Conservation (phyloP, 1,140 invertebrate species). For the Drosophila albomicans region DNA sequence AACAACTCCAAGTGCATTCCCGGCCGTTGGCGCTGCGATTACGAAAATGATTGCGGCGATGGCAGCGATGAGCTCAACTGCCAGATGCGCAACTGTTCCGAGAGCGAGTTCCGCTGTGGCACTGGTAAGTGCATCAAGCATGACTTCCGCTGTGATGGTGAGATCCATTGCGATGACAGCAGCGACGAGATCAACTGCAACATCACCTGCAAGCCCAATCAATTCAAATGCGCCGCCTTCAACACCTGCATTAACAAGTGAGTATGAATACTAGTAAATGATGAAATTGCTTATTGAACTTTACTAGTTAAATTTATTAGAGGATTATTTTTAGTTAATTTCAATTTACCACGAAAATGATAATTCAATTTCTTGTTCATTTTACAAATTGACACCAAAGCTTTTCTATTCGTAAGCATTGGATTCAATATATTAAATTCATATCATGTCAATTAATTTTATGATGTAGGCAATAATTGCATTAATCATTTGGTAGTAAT, state of each 20-base stretch:
- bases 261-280: slow-evolving; percentile 2
- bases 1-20: slow-evolving; percentile 87
- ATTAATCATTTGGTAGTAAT: too few relatives aligned
- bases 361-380: too few relatives aligned
- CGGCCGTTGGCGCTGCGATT: slow-evolving; percentile 92
- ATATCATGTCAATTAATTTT: too few relatives aligned
- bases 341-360: too few relatives aligned
- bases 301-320: too few relatives aligned
- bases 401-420: too few relatives aligned
- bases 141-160: slow-evolving; percentile 89
- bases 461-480: too few relatives aligned
- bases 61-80: slow-evolving; percentile 90
- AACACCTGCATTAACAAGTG: slow-evolving; percentile 89
- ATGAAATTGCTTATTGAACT: too few relatives aligned
- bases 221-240: slow-evolving; percentile 86
- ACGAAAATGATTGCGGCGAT: slow-evolving; percentile 92
- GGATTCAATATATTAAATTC: too few relatives aligned
- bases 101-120: slow-evolving; percentile 89
- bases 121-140: slow-evolving; percentile 90
- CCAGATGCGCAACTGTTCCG: slow-evolving; percentile 89
- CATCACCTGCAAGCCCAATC: slow-evolving; percentile 74
- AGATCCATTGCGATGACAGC: slow-evolving; percentile 89
- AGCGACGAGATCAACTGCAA: slow-evolving; percentile 89
- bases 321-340: too few relatives aligned
- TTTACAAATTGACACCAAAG: too few relatives aligned